These are phyloP conservation scores for Sebastes oblongus DNA, from an alignment of 2,797 vertebrate genomes.

Conservation along the genomic window DNA sequence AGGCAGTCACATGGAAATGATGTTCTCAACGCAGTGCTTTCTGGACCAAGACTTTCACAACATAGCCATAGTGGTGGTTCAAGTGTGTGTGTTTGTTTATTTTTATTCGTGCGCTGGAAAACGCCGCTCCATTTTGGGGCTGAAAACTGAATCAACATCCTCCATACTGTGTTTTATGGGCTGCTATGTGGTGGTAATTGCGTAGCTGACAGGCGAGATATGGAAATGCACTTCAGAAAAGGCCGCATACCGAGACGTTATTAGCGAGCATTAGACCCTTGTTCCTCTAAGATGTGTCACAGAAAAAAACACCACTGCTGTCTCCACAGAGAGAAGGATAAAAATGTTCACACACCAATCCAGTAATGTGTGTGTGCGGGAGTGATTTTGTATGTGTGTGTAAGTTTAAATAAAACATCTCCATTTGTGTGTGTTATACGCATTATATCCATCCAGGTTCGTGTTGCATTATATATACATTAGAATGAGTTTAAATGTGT, in stretches of 20 bases:
- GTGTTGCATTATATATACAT: background rate
- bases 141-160: slow-evolving; percentile 2
- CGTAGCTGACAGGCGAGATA: slow-evolving; percentile 18
- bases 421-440: background rate
- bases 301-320: background rate
- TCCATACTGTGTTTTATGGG: background rate
- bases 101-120: slow-evolving; percentile 3
- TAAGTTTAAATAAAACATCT: background rate
- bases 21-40: slow-evolving; percentile 26
- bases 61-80: background rate
- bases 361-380: background rate
- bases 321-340: background rate
- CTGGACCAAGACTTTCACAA: slow-evolving; percentile 13
- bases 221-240: slow-evolving; percentile 13
- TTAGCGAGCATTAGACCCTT: slow-evolving; percentile 24
- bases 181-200: slow-evolving; percentile 17
- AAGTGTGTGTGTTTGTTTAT: slow-evolving; percentile 12
- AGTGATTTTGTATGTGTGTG: background rate
- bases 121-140: background rate
- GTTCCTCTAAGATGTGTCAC: slow-evolving; percentile 17
- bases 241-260: slow-evolving; percentile 18
- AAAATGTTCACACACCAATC: background rate
- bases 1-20: slow-evolving; percentile 53
- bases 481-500: background rate
- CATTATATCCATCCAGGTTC: background rate